These are phyloP conservation scores for Erinaceus europaeus DNA, from an alignment of 2,113 vertebrate species.

Conservation along the genomic window DNA sequence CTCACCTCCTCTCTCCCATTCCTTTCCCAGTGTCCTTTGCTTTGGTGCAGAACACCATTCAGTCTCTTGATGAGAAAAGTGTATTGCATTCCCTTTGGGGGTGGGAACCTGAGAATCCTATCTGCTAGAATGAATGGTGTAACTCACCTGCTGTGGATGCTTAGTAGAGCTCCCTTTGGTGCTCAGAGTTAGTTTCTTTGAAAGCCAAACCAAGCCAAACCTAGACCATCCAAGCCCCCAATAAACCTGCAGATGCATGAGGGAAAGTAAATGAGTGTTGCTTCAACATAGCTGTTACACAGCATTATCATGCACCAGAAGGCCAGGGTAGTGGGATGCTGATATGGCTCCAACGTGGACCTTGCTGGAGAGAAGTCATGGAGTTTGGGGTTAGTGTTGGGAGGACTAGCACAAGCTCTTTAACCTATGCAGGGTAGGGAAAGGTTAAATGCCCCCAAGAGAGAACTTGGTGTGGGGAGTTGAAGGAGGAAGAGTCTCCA, in stretches of 20 bases:
- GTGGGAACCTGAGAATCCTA: no score
- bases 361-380: not conserved
- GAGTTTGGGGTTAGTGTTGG: not conserved
- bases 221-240: not conserved
- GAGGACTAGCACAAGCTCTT: not conserved
- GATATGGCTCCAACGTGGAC: not conserved
- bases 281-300: not conserved
- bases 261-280: not conserved
- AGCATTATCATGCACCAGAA: rapidly evolving
- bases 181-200: no score
- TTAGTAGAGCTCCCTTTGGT: no score
- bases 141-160: no score
- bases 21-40: no score
- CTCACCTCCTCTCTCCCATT: no score
- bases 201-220: not conserved
- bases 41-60: no score
- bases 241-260: not conserved
- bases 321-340: rapidly evolving
- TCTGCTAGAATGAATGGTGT: no score
- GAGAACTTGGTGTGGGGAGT: not conserved
- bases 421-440: not conserved
- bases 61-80: no score
- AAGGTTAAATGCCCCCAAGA: not conserved
- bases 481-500: not conserved
- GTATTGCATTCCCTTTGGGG: no score